Percentiles rank a stretch among this genome's conserved stretches.
Conservation (phyloP, 1,140 invertebrate species). For the Conus ventricosus region DNA sequence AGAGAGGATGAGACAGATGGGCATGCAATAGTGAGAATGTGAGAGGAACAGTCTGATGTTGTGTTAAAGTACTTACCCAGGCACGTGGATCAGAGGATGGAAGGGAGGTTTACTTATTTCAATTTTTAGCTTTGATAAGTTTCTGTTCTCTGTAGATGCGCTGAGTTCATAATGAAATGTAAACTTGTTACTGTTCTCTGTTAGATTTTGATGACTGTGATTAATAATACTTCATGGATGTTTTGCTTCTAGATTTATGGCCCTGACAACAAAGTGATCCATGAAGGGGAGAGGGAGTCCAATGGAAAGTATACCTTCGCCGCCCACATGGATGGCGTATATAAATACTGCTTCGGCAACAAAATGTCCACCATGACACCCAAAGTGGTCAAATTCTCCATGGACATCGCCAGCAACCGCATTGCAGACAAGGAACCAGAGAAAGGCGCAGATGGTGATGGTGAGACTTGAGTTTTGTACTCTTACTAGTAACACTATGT, state of each 20-base stretch:
- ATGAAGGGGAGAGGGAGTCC: constrained; percentile 93
- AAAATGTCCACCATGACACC: constrained; percentile 99
- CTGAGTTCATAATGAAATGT: no score
- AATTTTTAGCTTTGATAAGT: no score
- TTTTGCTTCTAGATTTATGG: constrained; percentile 82
- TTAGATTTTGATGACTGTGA: no score
- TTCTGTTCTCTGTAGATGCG: no score
- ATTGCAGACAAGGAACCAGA: constrained; percentile 74
- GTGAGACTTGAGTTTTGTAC: constrained; percentile 50
- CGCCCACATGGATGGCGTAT: constrained; percentile 90
- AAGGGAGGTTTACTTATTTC: no score
- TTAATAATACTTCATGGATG: neutral
- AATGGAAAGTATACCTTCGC: constrained; percentile 99
- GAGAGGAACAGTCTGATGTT: no score
- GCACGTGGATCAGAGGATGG: no score
- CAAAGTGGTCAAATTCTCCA: constrained; percentile 98
- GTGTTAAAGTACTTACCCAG: no score
- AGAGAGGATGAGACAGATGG: no score
- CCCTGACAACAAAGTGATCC: constrained; percentile 91
- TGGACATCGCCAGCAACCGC: constrained; percentile 91
- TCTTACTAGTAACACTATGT: no score
- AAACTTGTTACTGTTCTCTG: no score
- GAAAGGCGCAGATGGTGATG: constrained; percentile 77
- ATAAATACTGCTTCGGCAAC: constrained; percentile 98
- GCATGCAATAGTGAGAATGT: no score